These are phyloP conservation scores for Perizoma flavofasciatum DNA, from an alignment of 2,888 invertebrate species.

Conservation along the genomic window DNA sequence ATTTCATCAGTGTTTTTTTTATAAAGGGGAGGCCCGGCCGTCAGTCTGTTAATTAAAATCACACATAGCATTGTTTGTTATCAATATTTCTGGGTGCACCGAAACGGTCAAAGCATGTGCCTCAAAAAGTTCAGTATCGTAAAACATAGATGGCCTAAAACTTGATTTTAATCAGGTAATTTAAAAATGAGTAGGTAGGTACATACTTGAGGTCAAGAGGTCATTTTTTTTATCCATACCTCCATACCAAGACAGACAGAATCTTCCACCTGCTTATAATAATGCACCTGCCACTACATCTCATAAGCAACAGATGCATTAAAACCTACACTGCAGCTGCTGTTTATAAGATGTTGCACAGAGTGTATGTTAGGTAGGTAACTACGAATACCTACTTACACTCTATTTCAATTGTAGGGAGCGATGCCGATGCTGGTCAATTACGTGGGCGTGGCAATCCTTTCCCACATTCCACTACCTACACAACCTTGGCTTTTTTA, in stretches of 20 bases:
- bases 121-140: neutral
- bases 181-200: too few species aligned
- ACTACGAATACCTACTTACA: too few species aligned
- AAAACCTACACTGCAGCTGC: neutral
- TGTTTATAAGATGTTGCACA: too few species aligned
- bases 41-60: too few species aligned
- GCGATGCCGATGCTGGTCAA: slow-evolving; percentile 1
- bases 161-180: neutral
- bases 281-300: neutral
- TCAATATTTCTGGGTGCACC: too few species aligned
- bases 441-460: slow-evolving; percentile 19
- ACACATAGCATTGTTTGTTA: too few species aligned
- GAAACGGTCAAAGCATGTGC: neutral
- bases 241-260: too few species aligned
- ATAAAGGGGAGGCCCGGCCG: too few species aligned
- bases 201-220: neutral
- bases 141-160: slow-evolving; percentile 14
- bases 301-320: neutral
- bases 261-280: slow-evolving; percentile 6
- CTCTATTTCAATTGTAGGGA: slow-evolving; percentile 4
- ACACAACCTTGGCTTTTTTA: neutral
- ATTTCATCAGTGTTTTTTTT: too few species aligned
- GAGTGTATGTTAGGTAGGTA: too few species aligned
- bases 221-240: slow-evolving; percentile 12
- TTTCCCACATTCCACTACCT: slow-evolving; percentile 25